Base-by-base conservation (phyloP, 2,797 vertebrate genomes). In the Chromis chromis region DNA sequence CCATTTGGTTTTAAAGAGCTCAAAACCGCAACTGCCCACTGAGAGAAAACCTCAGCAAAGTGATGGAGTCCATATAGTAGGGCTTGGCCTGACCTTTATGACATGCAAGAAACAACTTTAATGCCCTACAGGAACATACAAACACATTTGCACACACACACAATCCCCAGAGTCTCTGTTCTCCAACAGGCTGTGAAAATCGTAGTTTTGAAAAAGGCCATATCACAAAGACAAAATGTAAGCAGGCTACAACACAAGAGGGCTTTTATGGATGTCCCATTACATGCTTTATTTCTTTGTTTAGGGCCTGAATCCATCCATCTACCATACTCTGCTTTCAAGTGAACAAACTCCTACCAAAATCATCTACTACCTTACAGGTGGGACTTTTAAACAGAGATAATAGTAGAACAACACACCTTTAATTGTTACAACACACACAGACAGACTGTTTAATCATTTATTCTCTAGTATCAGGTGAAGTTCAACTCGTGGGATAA, bases 391-490 rank as follows among this genome's bases (percentile, higher is more conserved):
- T 40, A 73, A 76, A 78, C 17, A 27, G 13, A 40, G 62, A 74
- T 60, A 52, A 36, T 53, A 44, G 61, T 3, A 42, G n/a, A 76
- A 52, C 13, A 81, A 58, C 48, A 50, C 16, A 55, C 60, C 9
- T 55, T 40, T 44, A 31, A 65, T 57, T 65, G 60, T 74, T 70
- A 59, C 42, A 17, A 66, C 61, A 76, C 70, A 73, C 55, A 54
- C 50, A 55, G 14, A 55, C 59, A 67, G 49, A 56, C 58, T n/a
- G 22, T 74, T 65, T 28, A 76, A 77, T 59, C 60, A 83, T 76
- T 62, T 58, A 28, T 65, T 48, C 33, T 36, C 28, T 22, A 8
- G 50, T 82, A 81, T 83, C 79, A 84, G 77, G 81, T 85, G 48
- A 55, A 70, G 55, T 76, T 58, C 39, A 74, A 62, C 73, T 58